phyloP scores from a whole-genome alignment of 2,113 vertebrate species.

The Solea senegalensis region DNA sequence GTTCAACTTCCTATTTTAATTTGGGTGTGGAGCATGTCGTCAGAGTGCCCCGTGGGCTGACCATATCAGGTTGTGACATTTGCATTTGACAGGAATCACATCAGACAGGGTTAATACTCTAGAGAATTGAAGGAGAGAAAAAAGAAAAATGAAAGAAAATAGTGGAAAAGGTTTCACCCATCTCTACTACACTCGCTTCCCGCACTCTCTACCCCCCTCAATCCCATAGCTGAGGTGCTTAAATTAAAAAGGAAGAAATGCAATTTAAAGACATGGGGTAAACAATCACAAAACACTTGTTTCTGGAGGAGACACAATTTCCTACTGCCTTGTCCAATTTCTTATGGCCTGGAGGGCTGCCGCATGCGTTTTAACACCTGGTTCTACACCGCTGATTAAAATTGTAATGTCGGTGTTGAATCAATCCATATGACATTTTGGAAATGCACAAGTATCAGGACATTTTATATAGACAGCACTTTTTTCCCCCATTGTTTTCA shows the following conservation, averaged over 20 bases:
- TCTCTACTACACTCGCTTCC: slow-evolving; percentile 24
- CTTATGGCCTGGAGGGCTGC: slow-evolving; percentile 81
- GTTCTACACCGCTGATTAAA: slow-evolving; percentile 88
- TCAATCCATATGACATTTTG: slow-evolving; percentile 88
- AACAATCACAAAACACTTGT: slow-evolving; percentile 89
- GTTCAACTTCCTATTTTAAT: slow-evolving; percentile 62
- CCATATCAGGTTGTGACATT: slow-evolving; percentile 85
- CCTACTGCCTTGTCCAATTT: slow-evolving; percentile 87
- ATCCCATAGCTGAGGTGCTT: slow-evolving; percentile 71
- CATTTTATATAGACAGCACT: slow-evolving; percentile 76
- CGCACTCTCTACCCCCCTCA: slow-evolving; percentile 47
- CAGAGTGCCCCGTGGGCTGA: slow-evolving; percentile 80
- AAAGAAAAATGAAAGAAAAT: slow-evolving; percentile 64
- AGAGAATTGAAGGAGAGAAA: slow-evolving; percentile 66
- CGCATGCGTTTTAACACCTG: slow-evolving; percentile 82
- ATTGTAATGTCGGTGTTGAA: slow-evolving; percentile 84
- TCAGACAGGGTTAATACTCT: slow-evolving; percentile 84
- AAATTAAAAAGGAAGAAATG: slow-evolving; percentile 91
- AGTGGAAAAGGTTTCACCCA: slow-evolving; percentile 75
- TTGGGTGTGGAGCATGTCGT: slow-evolving; percentile 56
- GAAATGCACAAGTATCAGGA: slow-evolving; percentile 79
- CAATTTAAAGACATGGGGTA: slow-evolving; percentile 93
- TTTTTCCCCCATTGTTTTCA: slow-evolving; percentile 64
- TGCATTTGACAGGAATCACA: slow-evolving; percentile 83
- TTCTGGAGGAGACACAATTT: slow-evolving; percentile 85